A percentile compares a stretch with the other conserved stretches of the same genome.
Conservation (phyloP, 2,888 invertebrate species). For the Cryptops parisi region DNA sequence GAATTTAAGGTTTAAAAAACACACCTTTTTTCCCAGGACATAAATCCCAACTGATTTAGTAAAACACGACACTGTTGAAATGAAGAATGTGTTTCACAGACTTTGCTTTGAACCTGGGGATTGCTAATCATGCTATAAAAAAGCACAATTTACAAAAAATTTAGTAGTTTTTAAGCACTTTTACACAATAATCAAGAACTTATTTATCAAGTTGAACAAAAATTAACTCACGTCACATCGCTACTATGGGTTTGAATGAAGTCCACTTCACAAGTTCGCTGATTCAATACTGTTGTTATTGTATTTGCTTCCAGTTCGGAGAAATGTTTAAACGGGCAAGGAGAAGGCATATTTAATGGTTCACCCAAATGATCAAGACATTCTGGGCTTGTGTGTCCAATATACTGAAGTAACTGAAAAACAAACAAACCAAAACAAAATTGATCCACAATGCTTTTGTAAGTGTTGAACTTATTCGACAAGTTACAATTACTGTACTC, state of each 20-base stretch:
- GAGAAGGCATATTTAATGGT: slow-evolving; percentile 61
- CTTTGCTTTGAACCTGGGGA: slow-evolving; percentile 38
- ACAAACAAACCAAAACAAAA: slow-evolving; percentile 13
- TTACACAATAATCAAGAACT: too few species aligned
- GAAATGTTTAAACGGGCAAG: slow-evolving; percentile 50
- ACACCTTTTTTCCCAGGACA: slow-evolving; percentile 73
- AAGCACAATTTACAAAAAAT: too few species aligned
- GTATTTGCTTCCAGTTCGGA: slow-evolving; percentile 66
- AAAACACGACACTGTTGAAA: slow-evolving; percentile 75
- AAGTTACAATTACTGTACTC: too few species aligned
- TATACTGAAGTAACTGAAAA: slow-evolving; percentile 64
- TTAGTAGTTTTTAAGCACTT: too few species aligned
- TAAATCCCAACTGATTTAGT: slow-evolving; percentile 79
- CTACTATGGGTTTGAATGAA: slow-evolving; percentile 36
- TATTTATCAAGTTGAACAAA: too few species aligned
- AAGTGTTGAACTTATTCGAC: too few species aligned
- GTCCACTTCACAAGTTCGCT: slow-evolving; percentile 67
- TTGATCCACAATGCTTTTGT: not conserved
- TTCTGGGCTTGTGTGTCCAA: slow-evolving; percentile 84
- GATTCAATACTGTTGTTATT: slow-evolving; percentile 67
- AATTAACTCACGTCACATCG: slow-evolving; percentile 23
- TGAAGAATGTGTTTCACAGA: slow-evolving; percentile 41
- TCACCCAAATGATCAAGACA: slow-evolving; percentile 51
- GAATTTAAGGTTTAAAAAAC: not conserved
- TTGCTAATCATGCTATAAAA: slow-evolving; percentile 36